These are phyloP conservation scores for Pomacea maculata DNA, from an alignment of 1,140 invertebrate genomes.

Conservation along the genomic window DNA sequence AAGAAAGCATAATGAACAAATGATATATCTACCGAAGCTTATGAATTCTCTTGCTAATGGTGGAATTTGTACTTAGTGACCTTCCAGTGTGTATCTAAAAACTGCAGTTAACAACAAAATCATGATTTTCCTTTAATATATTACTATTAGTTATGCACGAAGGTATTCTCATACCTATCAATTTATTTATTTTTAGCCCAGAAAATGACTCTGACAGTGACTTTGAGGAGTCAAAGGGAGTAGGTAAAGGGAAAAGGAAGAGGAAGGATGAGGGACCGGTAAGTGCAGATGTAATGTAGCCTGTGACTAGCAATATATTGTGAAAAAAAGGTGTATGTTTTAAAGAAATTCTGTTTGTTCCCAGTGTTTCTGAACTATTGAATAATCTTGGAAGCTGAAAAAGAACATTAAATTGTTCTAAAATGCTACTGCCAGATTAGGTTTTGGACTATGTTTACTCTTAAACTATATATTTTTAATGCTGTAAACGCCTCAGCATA, in stretches of 20 bases:
- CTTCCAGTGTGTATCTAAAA: not conserved
- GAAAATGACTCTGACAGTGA: slow-evolving; percentile 54
- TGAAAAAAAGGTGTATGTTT: too few relatives aligned
- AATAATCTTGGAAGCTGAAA: not conserved
- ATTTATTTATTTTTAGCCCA: slow-evolving; percentile 27
- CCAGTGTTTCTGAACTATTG: too few relatives aligned
- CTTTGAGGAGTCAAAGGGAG: slow-evolving; percentile 48
- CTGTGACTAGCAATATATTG: too few relatives aligned
- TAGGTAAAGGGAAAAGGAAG: slow-evolving; percentile 37
- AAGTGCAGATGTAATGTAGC: slow-evolving; percentile 15
- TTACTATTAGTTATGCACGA: not conserved
- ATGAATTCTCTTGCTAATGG: not conserved
- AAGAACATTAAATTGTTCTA: not conserved
- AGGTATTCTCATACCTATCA: not conserved
- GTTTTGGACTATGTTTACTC: not conserved
- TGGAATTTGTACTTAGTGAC: not conserved
- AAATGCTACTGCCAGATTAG: not conserved
- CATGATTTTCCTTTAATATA: not conserved
- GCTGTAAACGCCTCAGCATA: not conserved
- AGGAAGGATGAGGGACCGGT: slow-evolving; percentile 39
- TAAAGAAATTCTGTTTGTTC: too few relatives aligned
- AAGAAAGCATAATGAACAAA: not conserved
- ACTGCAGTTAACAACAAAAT: too few relatives aligned
- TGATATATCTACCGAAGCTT: not conserved
- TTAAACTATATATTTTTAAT: not conserved